These are phyloP conservation scores for Dasypogon diadema DNA, from an alignment of 2,888 invertebrate genomes.

Conservation along the genomic window DNA sequence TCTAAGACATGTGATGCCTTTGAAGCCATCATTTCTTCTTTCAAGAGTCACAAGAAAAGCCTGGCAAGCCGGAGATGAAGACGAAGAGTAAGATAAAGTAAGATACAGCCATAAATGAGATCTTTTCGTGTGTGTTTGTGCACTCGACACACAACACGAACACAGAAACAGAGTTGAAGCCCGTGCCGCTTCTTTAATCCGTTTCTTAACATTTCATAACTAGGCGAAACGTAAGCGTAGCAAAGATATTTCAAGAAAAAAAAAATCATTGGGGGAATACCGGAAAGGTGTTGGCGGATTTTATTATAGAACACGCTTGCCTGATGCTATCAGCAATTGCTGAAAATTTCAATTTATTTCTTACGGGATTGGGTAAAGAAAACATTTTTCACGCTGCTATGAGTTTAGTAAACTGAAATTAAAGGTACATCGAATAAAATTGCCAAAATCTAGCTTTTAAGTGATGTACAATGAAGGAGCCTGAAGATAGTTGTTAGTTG, in stretches of 20 bases:
- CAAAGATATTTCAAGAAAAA: background rate
- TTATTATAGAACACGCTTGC: background rate
- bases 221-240: background rate
- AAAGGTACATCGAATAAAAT: no score
- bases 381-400: background rate
- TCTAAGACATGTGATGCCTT: constrained; percentile 58
- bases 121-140: background rate
- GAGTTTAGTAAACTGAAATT: no score
- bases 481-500: background rate
- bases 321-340: background rate
- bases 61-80: background rate
- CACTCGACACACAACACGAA: background rate
- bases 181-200: background rate
- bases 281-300: constrained; percentile 5
- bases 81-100: background rate
- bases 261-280: background rate
- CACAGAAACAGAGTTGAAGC: background rate
- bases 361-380: background rate
- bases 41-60: background rate
- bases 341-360: background rate
- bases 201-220: constrained; percentile 10
- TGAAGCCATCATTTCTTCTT: constrained; percentile 18
- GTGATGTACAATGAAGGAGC: background rate
- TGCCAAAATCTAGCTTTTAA: background rate
- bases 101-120: constrained; percentile 10